Conservation (phyloP, 1,140 invertebrate genomes). For the Trichoplusia ni region DNA sequence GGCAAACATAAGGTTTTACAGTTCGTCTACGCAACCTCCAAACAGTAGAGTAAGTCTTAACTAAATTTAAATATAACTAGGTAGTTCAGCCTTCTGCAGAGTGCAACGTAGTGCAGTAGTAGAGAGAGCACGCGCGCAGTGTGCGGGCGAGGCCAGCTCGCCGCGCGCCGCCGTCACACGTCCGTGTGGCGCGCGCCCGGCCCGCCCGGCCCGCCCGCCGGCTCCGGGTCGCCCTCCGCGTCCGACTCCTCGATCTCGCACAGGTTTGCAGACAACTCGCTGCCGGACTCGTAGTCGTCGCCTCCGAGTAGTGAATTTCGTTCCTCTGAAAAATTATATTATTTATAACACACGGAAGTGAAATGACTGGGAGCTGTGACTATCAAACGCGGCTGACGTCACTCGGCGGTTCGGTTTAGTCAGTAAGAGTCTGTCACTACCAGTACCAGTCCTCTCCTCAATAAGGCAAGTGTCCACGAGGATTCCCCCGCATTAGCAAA, state of each 20-base stretch:
- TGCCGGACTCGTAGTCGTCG: conserved; percentile 84
- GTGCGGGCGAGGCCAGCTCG: conserved; percentile 22
- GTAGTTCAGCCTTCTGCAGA: background rate
- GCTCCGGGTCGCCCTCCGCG: conserved; percentile 82
- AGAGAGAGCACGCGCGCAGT: background rate
- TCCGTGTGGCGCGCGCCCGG: conserved; percentile 61
- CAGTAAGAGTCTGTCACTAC: no score
- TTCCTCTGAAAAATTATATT: conserved; percentile 86
- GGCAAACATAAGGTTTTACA: no score
- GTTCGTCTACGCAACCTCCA: no score
- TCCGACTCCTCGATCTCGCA: conserved; percentile 97
- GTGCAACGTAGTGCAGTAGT: background rate
- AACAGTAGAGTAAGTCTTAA: no score
- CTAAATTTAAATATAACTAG: background rate
- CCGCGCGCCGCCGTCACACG: conserved; percentile 72
- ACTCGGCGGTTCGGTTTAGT: no score
- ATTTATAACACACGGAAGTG: no score
- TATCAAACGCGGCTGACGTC: no score
- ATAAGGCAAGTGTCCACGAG: no score
- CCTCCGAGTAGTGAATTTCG: conserved; percentile 87
- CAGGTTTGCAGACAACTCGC: conserved; percentile 92
- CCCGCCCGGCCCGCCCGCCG: no score
- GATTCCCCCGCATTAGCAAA: no score
- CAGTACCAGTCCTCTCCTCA: no score
- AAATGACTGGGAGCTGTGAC: no score